Evolutionary conservation across 2,888 invertebrate genomes (phyloP).

Genomic region (Amphipyra berbera): DNA sequence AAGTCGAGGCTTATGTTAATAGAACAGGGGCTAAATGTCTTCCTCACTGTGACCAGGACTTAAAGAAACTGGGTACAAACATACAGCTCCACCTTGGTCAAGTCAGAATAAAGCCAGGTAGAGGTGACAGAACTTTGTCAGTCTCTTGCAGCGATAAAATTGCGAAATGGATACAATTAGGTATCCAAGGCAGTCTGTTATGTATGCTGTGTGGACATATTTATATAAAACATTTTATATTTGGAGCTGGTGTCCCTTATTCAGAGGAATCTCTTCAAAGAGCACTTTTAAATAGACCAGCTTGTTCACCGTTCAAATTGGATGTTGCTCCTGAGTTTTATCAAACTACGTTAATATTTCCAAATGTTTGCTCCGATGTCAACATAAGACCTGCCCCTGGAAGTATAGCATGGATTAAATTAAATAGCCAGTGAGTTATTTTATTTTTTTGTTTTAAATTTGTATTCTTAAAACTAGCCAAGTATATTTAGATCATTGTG

Average conservation of each 20-base stretch:
- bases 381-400: slow-evolving; percentile 72
- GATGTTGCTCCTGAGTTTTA: slow-evolving; percentile 67
- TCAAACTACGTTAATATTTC: slow-evolving; percentile 70
- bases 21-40: slow-evolving; percentile 98
- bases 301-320: slow-evolving; percentile 44
- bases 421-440: slow-evolving; percentile 68
- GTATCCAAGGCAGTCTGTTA: slow-evolving; percentile 95
- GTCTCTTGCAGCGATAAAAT: slow-evolving; percentile 98
- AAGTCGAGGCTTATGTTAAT: slow-evolving; percentile 81
- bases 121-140: slow-evolving; percentile 96
- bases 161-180: slow-evolving; percentile 96
- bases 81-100: slow-evolving; percentile 92
- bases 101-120: slow-evolving; percentile 96
- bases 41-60: slow-evolving; percentile 88
- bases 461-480: not conserved
- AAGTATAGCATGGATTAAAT: slow-evolving; percentile 80
- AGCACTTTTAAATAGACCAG: slow-evolving; percentile 82
- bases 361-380: slow-evolving; percentile 62
- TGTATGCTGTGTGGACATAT: slow-evolving; percentile 92
- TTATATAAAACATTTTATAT: slow-evolving; percentile 92
- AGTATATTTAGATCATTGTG: not conserved
- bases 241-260: slow-evolving; percentile 92
- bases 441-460: slow-evolving; percentile 1
- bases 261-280: slow-evolving; percentile 89
- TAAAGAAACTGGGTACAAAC: slow-evolving; percentile 84